Evolutionary conservation across 2,888 invertebrate genomes (phyloP).

Genomic region (Crocallis elinguaria): DNA sequence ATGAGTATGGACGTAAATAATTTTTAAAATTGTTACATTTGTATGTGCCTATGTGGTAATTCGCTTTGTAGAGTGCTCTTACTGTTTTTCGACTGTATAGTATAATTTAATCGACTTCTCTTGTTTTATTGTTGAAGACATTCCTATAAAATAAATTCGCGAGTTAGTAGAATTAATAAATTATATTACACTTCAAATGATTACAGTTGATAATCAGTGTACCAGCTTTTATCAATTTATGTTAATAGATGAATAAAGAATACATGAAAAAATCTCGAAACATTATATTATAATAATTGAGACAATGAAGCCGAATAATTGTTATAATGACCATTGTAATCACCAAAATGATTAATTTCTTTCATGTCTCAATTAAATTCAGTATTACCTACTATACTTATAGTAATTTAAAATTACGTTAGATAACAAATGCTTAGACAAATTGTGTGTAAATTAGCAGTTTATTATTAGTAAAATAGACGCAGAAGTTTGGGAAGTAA

Average conservation of each 20-base stretch:
- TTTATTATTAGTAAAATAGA: not conserved
- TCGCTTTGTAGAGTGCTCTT: not conserved
- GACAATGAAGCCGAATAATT: not conserved
- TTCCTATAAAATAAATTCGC: constrained; percentile 16
- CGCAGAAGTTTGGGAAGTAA: not conserved
- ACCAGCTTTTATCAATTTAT: too few relatives aligned
- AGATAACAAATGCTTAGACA: not conserved
- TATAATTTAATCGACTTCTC: not conserved
- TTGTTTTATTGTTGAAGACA: constrained; percentile 16
- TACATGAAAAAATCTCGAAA: too few relatives aligned
- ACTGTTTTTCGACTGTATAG: not conserved
- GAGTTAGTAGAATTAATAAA: not conserved
- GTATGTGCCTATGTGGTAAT: not conserved
- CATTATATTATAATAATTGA: too few relatives aligned
- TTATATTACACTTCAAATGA: not conserved
- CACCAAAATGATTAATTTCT: constrained; percentile 1
- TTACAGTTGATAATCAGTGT: too few relatives aligned
- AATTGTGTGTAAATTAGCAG: not conserved
- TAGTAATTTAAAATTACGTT: constrained; percentile 15
- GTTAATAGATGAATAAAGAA: too few relatives aligned
- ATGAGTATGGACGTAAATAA: too few relatives aligned
- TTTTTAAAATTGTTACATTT: not conserved
- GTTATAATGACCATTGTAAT: not conserved
- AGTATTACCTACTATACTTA: constrained; percentile 19
- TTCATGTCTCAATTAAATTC: constrained; percentile 9